These are phyloP conservation scores for Dreissena rostriformis DNA, from an alignment of 1,140 invertebrate genomes.

Conservation along the genomic window DNA sequence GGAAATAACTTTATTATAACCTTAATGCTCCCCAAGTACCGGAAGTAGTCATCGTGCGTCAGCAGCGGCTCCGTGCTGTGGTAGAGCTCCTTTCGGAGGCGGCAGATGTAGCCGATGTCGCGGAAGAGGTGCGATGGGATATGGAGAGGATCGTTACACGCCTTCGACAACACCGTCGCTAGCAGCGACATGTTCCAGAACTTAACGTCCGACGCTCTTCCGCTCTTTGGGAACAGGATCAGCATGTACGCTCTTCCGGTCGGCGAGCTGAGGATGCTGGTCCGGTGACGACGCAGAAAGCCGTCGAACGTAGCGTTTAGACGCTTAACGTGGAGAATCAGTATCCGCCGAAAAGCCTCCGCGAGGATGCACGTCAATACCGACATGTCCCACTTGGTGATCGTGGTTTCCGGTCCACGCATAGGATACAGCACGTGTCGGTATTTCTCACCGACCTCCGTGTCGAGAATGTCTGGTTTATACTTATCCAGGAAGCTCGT, in stretches of 20 bases:
- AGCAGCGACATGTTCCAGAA: background rate
- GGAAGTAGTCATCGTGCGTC: background rate
- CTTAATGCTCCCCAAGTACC: conserved; percentile 1
- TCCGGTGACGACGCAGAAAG: background rate
- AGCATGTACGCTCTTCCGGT: background rate
- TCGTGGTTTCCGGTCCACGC: background rate
- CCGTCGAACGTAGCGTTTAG: background rate
- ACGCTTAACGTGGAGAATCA: background rate
- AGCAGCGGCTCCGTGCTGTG: background rate
- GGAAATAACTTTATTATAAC: no score
- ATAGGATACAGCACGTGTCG: background rate
- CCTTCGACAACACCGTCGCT: background rate
- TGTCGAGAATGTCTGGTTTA: background rate
- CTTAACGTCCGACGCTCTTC: background rate
- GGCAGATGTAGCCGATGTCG: background rate
- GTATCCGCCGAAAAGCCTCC: background rate
- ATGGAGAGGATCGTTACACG: background rate
- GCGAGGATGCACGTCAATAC: background rate
- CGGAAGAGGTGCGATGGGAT: background rate
- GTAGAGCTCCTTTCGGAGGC: background rate
- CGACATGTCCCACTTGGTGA: background rate
- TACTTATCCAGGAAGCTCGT: conserved; percentile 1
- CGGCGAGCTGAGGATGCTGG: background rate
- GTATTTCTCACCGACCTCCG: background rate
- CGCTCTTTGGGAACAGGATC: background rate